Conservation (phyloP, 2,888 invertebrate species). For the Timema cristinae region DNA sequence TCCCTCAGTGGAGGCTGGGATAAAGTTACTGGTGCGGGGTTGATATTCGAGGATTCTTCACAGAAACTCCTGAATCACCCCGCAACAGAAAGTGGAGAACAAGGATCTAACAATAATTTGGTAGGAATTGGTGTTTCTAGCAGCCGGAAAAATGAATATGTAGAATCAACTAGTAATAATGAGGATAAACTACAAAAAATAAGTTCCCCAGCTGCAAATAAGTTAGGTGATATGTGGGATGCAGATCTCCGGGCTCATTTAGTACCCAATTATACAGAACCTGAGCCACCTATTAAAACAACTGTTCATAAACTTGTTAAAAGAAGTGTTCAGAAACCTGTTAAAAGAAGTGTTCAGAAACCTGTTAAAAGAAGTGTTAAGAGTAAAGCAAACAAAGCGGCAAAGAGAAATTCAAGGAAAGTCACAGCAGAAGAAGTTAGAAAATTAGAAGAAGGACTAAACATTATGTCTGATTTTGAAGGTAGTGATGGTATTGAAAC, state of each 20-base stretch:
- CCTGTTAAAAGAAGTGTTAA: background rate
- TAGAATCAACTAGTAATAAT: background rate
- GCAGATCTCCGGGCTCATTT: conserved; percentile 38
- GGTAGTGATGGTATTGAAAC: no score
- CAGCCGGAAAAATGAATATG: background rate
- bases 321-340: background rate
- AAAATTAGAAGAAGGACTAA: conserved; percentile 10
- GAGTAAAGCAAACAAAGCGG: background rate
- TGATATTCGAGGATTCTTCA: conserved; percentile 34
- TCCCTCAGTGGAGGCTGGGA: conserved; percentile 43
- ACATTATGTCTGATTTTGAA: no score
- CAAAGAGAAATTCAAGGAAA: background rate
- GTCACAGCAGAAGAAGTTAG: conserved; percentile 11
- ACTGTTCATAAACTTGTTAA: no score
- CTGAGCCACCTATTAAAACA: background rate
- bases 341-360: conserved; percentile 10
- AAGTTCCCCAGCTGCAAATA: background rate
- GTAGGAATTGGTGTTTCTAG: background rate
- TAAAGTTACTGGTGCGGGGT: conserved; percentile 41
- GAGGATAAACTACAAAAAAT: background rate
- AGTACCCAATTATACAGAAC: conserved; percentile 11
- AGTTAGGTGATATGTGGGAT: conserved; percentile 39
- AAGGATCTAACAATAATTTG: background rate
- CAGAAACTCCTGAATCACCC: background rate
- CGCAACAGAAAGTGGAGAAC: background rate